phyloP scores from a whole-genome alignment of 2,888 invertebrate species.

The Agrochola macilenta region DNA sequence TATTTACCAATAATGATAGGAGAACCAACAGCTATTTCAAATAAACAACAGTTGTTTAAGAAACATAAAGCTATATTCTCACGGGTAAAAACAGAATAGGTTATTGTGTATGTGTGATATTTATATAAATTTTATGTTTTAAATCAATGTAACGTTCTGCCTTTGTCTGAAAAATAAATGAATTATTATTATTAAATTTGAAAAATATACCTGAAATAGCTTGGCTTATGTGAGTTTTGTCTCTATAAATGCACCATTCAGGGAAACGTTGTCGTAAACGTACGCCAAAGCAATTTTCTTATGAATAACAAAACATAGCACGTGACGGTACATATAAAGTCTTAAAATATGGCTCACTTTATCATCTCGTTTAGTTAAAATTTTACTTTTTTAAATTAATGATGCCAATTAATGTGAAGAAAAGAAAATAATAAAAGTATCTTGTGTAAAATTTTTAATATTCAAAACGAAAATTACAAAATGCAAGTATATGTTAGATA shows the following conservation, averaged over 20 bases:
- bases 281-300: neutral
- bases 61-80: too few relatives aligned
- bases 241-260: neutral
- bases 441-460: constrained; percentile 20
- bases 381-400: neutral
- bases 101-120: too few relatives aligned
- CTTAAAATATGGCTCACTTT: neutral
- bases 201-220: neutral
- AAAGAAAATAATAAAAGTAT: neutral
- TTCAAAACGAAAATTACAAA: constrained; percentile 1
- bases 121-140: too few relatives aligned
- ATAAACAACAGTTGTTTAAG: too few relatives aligned
- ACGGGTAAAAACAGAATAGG: too few relatives aligned
- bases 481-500: neutral
- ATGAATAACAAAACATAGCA: neutral
- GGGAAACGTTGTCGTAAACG: neutral
- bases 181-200: too few relatives aligned
- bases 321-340: too few relatives aligned
- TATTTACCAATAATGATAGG: too few relatives aligned
- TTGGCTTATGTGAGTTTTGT: neutral
- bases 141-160: too few relatives aligned
- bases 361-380: neutral
- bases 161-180: too few relatives aligned
- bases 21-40: too few relatives aligned
- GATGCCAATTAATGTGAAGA: neutral